These are phyloP conservation scores for Harpagoxenus sublaevis DNA, from an alignment of 2,888 invertebrate genomes.

Conservation along the genomic window DNA sequence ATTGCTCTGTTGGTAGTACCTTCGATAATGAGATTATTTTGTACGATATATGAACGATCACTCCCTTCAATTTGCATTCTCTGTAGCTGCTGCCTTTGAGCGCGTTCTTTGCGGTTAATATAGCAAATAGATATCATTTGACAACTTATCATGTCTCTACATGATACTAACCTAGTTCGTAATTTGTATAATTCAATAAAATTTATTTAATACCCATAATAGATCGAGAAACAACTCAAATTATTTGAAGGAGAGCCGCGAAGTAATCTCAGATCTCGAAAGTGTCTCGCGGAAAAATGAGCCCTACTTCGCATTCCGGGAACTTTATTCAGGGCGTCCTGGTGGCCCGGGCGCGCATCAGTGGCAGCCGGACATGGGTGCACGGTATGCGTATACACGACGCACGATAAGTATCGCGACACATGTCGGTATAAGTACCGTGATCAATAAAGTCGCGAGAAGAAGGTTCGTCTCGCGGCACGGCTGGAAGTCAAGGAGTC, in stretches of 20 bases:
- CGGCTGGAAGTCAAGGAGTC: constrained; percentile 72
- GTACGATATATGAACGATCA: not conserved
- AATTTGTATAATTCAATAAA: not conserved
- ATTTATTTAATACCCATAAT: not conserved
- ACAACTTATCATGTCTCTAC: not conserved
- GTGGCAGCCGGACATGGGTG: constrained; percentile 65
- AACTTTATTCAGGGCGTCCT: constrained; percentile 57
- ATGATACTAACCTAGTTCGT: not conserved
- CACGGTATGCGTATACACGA: constrained; percentile 76
- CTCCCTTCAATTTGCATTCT: constrained; percentile 20
- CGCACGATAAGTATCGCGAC: constrained; percentile 83
- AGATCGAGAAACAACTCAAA: not conserved
- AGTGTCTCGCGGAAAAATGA: constrained; percentile 61
- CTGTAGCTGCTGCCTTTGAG: not conserved
- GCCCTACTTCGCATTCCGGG: constrained; percentile 58
- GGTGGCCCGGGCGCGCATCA: constrained; percentile 62
- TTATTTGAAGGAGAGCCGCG: constrained; percentile 5
- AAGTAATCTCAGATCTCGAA: constrained; percentile 54
- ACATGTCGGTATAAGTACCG: constrained; percentile 83
- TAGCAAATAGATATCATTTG: not conserved
- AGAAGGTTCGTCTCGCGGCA: constrained; percentile 76
- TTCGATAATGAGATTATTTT: constrained; percentile 45
- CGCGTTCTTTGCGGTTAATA: not conserved
- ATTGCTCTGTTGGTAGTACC: constrained; percentile 9
- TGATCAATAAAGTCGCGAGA: constrained; percentile 80